These are phyloP conservation scores for Miniopterus natalensis DNA, from an alignment of 2,113 vertebrate genomes.

Conservation along the genomic window DNA sequence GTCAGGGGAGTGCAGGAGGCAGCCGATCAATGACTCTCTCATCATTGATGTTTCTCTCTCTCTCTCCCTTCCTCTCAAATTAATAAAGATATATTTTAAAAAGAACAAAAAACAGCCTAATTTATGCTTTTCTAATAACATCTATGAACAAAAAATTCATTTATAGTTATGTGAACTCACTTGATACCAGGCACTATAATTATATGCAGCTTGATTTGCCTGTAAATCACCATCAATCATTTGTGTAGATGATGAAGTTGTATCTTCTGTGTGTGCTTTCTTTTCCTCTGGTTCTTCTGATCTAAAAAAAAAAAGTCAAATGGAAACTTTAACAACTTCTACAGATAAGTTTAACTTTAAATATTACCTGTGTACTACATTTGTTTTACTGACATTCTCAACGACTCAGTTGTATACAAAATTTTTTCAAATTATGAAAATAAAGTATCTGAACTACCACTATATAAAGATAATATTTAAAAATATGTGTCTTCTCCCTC, in stretches of 20 bases:
- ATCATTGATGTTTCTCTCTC: too few species aligned
- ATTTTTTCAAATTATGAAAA: slow-evolving; percentile 14
- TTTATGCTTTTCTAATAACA: background rate
- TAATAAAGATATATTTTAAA: too few species aligned
- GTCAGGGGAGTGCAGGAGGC: too few species aligned
- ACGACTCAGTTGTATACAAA: background rate
- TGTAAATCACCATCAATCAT: slow-evolving; percentile 92
- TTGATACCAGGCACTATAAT: slow-evolving; percentile 99
- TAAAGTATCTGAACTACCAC: slow-evolving; percentile 18
- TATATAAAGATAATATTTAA: background rate
- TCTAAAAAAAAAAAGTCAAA: slow-evolving; percentile 79
- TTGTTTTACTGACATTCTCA: background rate
- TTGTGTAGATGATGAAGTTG: slow-evolving; percentile 83
- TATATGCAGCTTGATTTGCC: slow-evolving; percentile 94
- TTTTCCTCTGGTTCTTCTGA: slow-evolving; percentile 95
- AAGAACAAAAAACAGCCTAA: background rate
- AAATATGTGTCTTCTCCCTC: background rate
- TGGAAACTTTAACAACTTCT: slow-evolving; percentile 50
- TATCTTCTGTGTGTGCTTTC: slow-evolving; percentile 94
- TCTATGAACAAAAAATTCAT: background rate
- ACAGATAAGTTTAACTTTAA: background rate
- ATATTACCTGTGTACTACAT: background rate
- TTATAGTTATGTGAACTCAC: slow-evolving; percentile 82
- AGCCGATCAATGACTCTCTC: too few species aligned
- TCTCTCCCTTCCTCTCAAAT: too few species aligned